Evolutionary conservation across 2,113 vertebrate genomes (phyloP).

Genomic region (Odocoileus virginianus): DNA sequence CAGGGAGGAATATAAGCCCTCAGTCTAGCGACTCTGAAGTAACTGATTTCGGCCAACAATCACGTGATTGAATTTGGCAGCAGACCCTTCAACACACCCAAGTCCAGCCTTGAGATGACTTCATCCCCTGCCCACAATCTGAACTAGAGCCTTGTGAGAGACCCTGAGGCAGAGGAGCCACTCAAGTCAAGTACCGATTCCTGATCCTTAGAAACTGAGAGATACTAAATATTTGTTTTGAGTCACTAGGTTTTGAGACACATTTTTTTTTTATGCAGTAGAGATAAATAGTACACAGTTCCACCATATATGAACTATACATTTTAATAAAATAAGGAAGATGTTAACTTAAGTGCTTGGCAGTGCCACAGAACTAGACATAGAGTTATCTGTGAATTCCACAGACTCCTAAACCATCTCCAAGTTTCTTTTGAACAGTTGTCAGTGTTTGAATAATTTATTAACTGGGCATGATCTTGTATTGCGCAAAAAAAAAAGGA

Average conservation of each 20-base stretch:
- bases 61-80: not conserved
- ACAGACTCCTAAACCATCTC: not conserved
- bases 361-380: not conserved
- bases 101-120: not conserved
- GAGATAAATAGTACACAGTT: not conserved
- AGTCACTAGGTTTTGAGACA: not conserved
- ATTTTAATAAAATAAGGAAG: not conserved
- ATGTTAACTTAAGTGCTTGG: not conserved
- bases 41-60: not conserved
- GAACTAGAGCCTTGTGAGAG: not conserved
- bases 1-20: not conserved
- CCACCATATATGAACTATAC: not conserved
- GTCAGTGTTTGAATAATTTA: not conserved
- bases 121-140: not conserved
- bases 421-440: not conserved
- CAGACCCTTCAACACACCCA: not conserved
- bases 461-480: not conserved
- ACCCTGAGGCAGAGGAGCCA: not conserved
- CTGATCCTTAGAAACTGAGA: not conserved
- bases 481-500: not conserved
- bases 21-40: not conserved
- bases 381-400: not conserved
- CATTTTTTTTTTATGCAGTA: not conserved
- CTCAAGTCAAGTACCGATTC: not conserved
- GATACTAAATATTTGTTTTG: not conserved